Base-by-base conservation (phyloP, 1,140 invertebrate species). In the Halotydeus destructor region DNA sequence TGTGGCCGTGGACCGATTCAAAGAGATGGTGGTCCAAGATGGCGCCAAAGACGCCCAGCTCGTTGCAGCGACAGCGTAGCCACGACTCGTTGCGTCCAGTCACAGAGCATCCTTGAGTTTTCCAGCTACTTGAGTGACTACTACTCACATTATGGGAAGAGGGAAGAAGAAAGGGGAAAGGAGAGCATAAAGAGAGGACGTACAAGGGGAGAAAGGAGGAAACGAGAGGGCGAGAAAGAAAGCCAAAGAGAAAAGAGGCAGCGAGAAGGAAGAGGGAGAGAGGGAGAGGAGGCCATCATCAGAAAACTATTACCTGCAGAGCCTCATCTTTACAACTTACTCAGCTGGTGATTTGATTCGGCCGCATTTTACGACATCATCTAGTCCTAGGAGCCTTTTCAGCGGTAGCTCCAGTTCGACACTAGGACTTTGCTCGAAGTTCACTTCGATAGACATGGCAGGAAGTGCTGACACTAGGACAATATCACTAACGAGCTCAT, bases 381-480 rank as follows among this genome's bases (percentile, higher is more conserved):
- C 5, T 5, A 32, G 8, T 9, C n/a, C 22, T 11, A 16, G 27
- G n/a, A 3, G 6, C 33, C 12, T 6, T 19, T 11, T 34, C 19
- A 46, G 31, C 16, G 5, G 24, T 21, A 46, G 33, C 1, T 34
- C 33, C n/a, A 46, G 19, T 28, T 46, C 45, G 12, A 46, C 28
- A 3, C 24, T 8, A 5, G 45, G 45, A 6, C 31, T 19, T 5
- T 19, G 8, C 33, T 41, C 45, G 42, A 46, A 46, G 23, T 46
- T 24, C 6, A 44, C 45, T 31, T 46, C 41, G 28, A 46, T 46
- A 11, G 38, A 43, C 22, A 46, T 33, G 18, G 45, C 34, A 2
- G 45, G 45, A 11, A 46, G 33, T 8, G 42, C 27, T 24, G 45
- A 46, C 9, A 46, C 28, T 9, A 37, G 16, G 5, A 46, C 8